Base-by-base conservation (phyloP, 2,113 vertebrate genomes). In the Anser cygnoides region DNA sequence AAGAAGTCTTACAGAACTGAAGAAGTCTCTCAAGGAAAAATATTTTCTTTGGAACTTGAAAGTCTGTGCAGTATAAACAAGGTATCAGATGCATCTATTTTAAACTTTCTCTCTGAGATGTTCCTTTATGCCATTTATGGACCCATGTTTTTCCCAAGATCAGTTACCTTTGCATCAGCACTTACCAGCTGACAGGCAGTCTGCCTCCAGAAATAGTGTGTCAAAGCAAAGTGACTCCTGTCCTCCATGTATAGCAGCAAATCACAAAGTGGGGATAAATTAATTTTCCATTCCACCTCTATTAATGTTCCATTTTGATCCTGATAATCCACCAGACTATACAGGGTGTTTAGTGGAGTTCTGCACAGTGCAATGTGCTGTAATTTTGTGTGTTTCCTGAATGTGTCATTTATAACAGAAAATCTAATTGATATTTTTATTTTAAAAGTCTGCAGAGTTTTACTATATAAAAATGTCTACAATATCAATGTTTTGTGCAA, bases 111-210 rank as follows among this genome's bases (percentile, higher is more conserved):
- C 55, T 87, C 46, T 76, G 78, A 93, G 94, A 54, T 89, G 70
- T 82, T 87, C 4, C 70, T 84, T 96, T 96, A 87, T 74, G 29
- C 91, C 74, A 75, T 43, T 90, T 94, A 84, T 82, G 84, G 77
- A 29, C 28, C 83, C 65, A 25, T 95, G 68, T 89, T 96, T 96
- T 96, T 83, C 79, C 79, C 95, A 91, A 94, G 87, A 91, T 96
- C 95, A 92, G 81, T 97, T 97, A 97, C 87, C 93, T 97, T 93
- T 63, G 70, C 86, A 94, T 96, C 95, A 97, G 95, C 97, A 96
- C 92, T 97, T 83, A 84, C 63, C 97, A 97, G 96, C 92, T 97
- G 95, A 95, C 81, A 49, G 59, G 49, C 77, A 94, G 94, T 29
- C 22, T 75, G 92, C 70, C 78, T 93, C 85, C 93, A 97, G 85